Evolutionary conservation across 2,888 invertebrate genomes (phyloP).

Genomic region (Pseudanteris insignis): DNA sequence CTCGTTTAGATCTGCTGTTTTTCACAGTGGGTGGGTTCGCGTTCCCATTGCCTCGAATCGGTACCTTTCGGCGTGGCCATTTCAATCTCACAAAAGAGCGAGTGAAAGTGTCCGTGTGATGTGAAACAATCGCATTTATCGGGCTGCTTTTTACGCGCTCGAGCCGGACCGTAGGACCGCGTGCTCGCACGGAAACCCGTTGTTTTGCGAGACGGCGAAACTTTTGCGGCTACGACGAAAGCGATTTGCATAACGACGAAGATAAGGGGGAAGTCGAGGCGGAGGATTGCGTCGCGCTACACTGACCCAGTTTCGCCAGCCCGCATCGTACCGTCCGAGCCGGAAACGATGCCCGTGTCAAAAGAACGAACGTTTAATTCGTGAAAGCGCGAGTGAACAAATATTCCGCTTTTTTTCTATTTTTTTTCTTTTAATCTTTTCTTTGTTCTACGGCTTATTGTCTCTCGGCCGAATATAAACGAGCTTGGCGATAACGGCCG

Average conservation of each 20-base stretch:
- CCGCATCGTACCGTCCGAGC: slow-evolving; percentile 41
- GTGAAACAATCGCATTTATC: slow-evolving; percentile 34
- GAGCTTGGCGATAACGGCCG: slow-evolving; percentile 3
- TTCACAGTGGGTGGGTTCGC: too few species aligned
- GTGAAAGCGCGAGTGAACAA: slow-evolving; percentile 46
- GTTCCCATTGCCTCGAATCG: too few species aligned
- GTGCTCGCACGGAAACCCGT: too few species aligned
- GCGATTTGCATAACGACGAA: slow-evolving; percentile 44
- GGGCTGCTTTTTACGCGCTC: too few species aligned
- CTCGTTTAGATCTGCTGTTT: too few species aligned
- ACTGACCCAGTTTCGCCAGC: slow-evolving; percentile 41
- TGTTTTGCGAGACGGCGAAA: slow-evolving; percentile 21
- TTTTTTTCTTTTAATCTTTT: slow-evolving; percentile 13
- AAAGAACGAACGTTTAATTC: slow-evolving; percentile 29
- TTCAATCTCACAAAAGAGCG: slow-evolving; percentile 5
- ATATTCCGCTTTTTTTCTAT: too few species aligned
- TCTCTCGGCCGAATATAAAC: slow-evolving; percentile 7
- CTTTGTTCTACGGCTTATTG: slow-evolving; percentile 3
- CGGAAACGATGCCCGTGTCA: slow-evolving; percentile 27
- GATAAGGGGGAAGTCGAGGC: slow-evolving; percentile 34
- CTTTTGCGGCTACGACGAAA: slow-evolving; percentile 19
- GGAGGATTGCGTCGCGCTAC: slow-evolving; percentile 35
- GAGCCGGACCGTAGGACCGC: too few species aligned
- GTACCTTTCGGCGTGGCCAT: background rate
- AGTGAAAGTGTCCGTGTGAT: slow-evolving; percentile 35